phyloP scores from a whole-genome alignment of 2,113 vertebrate species.

The Eptatretus burgeri region DNA sequence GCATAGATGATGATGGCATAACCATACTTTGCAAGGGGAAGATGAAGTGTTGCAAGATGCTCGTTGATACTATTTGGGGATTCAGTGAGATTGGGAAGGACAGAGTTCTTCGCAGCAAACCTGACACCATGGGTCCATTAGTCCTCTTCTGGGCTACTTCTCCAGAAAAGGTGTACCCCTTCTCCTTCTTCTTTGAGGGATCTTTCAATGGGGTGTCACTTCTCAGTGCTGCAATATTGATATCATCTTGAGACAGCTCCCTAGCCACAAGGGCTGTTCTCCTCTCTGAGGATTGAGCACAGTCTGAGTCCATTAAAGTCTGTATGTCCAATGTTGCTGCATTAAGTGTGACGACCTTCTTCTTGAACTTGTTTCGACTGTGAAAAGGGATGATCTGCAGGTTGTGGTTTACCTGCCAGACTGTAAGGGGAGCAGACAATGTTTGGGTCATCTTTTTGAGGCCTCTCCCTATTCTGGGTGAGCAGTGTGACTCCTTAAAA shows the following conservation, averaged over 20 bases:
- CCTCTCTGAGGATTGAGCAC: not conserved
- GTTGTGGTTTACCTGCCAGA: not conserved
- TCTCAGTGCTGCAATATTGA: not conserved
- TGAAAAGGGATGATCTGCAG: not conserved
- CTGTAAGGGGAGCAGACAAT: not conserved
- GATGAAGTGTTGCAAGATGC: not conserved
- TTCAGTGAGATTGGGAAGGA: not conserved
- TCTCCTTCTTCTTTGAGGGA: not conserved
- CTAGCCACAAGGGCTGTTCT: not conserved
- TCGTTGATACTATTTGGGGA: not conserved
- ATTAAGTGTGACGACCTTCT: not conserved
- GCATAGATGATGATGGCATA: not conserved
- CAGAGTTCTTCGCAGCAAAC: not conserved
- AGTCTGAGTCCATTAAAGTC: not conserved
- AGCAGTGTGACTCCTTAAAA: conserved; percentile 1
- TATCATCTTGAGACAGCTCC: not conserved
- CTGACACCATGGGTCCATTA: not conserved
- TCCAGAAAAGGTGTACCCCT: not conserved
- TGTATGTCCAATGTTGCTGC: not conserved
- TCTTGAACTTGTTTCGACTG: not conserved
- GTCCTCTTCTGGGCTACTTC: not conserved
- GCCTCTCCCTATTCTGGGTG: not conserved
- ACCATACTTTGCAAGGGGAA: not conserved
- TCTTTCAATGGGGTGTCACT: not conserved
- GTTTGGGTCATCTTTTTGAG: not conserved